These are phyloP conservation scores for Pachliopta kotzebuea DNA, from an alignment of 2,888 invertebrate genomes.

Conservation along the genomic window DNA sequence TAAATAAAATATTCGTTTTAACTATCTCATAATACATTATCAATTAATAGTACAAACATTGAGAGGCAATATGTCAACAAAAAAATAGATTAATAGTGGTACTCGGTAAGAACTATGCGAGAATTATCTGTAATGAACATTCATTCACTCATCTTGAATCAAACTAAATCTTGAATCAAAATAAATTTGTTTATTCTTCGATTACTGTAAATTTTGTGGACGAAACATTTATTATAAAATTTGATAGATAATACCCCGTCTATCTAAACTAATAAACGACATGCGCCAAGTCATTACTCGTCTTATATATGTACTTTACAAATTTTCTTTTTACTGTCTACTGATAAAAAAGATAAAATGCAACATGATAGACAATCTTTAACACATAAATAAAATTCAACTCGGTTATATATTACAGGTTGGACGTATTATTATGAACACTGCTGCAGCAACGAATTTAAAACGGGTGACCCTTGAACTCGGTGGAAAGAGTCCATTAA, in stretches of 20 bases:
- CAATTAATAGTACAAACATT: not conserved
- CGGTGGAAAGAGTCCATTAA: constrained; percentile 94
- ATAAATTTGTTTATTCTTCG: no score
- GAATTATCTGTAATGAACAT: not conserved
- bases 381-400: not conserved
- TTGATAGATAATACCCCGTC: no score
- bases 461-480: constrained; percentile 91
- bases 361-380: no score
- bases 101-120: not conserved
- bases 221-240: no score
- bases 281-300: not conserved
- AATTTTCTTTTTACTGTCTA: not conserved
- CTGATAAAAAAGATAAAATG: not conserved
- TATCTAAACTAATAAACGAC: no score
- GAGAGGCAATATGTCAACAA: not conserved
- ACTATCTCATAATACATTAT: not conserved
- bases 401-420: constrained; percentile 41
- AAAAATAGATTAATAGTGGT: not conserved
- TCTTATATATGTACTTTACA: not conserved
- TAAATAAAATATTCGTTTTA: no score
- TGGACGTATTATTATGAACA: constrained; percentile 79
- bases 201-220: no score
- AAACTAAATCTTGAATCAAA: no score
- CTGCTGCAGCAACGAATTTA: constrained; percentile 87
- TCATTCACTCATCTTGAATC: no score